Percentiles rank a stretch among this genome's conserved stretches.
phyloP scores from a whole-genome alignment of 2,797 vertebrate genomes.

The Coreius guichenoti region DNA sequence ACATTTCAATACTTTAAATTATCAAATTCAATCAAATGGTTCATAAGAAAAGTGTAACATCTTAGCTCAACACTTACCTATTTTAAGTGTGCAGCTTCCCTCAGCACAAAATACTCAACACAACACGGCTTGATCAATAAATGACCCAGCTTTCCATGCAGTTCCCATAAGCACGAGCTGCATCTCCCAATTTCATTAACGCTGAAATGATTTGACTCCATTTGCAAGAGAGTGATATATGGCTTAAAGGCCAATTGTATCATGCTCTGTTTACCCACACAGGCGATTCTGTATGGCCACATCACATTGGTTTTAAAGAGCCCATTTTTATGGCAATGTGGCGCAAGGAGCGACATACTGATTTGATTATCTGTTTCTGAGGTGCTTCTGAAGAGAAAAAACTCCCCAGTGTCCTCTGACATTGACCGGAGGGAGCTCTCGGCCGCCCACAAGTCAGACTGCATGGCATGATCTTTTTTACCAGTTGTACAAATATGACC shows the following conservation, averaged over 20 bases:
- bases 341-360: slow-evolving; percentile 24
- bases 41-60: background rate
- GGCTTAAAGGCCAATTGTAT: slow-evolving; percentile 54
- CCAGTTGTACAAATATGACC: slow-evolving; percentile 32
- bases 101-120: slow-evolving; percentile 3
- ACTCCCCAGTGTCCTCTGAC: background rate
- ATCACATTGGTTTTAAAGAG: slow-evolving; percentile 10
- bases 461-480: slow-evolving; percentile 2
- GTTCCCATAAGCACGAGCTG: slow-evolving; percentile 36
- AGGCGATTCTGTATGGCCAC: slow-evolving; percentile 29
- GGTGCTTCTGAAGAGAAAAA: background rate
- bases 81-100: slow-evolving; percentile 40
- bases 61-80: background rate
- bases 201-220: slow-evolving; percentile 50
- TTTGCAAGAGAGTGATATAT: slow-evolving; percentile 40
- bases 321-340: slow-evolving; percentile 43
- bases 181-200: slow-evolving; percentile 50
- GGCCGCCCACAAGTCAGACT: background rate
- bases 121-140: slow-evolving; percentile 35
- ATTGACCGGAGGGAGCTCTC: background rate
- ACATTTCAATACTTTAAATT: background rate
- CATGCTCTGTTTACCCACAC: slow-evolving; percentile 57
- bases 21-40: background rate
- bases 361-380: slow-evolving; percentile 50
- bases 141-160: slow-evolving; percentile 1